Evolutionary conservation across 2,888 invertebrate species (phyloP).

Genomic region (Crocallis elinguaria): DNA sequence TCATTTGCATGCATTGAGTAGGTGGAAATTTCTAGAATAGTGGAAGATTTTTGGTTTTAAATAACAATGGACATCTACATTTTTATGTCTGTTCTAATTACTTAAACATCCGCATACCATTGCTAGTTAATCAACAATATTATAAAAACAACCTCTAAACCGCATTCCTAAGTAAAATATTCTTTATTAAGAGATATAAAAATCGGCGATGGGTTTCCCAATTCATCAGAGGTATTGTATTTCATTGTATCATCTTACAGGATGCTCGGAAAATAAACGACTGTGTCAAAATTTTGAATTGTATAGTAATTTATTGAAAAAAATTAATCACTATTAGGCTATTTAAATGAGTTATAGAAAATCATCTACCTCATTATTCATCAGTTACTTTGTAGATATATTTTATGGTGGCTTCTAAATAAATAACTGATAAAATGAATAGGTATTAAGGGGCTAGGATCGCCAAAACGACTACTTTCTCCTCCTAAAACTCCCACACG

Average conservation of each 20-base stretch:
- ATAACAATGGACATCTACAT: too few relatives aligned
- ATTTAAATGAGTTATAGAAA: background rate
- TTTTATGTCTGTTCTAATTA: too few relatives aligned
- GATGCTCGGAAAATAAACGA: slow-evolving; percentile 23
- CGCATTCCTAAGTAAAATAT: slow-evolving; percentile 38
- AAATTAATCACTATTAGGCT: background rate
- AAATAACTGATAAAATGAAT: too few relatives aligned
- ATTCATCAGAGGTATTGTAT: slow-evolving; percentile 36
- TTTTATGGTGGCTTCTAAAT: too few relatives aligned
- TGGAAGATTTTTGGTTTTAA: too few relatives aligned
- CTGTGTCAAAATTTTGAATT: slow-evolving; percentile 9
- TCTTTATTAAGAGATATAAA: slow-evolving; percentile 34
- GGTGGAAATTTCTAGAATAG: too few relatives aligned
- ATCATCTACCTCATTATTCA: too few relatives aligned
- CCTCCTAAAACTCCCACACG: too few relatives aligned
- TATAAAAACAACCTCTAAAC: slow-evolving; percentile 33
- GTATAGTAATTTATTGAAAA: background rate
- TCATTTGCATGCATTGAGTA: too few relatives aligned
- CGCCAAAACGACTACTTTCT: too few relatives aligned
- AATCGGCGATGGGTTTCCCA: slow-evolving; percentile 41
- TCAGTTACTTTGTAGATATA: too few relatives aligned
- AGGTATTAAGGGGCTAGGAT: too few relatives aligned
- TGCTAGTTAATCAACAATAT: slow-evolving; percentile 21
- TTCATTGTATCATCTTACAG: slow-evolving; percentile 38
- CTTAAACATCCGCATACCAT: slow-evolving; percentile 18